Conservation (phyloP, 2,797 vertebrate species). For the Sylvia borin region DNA sequence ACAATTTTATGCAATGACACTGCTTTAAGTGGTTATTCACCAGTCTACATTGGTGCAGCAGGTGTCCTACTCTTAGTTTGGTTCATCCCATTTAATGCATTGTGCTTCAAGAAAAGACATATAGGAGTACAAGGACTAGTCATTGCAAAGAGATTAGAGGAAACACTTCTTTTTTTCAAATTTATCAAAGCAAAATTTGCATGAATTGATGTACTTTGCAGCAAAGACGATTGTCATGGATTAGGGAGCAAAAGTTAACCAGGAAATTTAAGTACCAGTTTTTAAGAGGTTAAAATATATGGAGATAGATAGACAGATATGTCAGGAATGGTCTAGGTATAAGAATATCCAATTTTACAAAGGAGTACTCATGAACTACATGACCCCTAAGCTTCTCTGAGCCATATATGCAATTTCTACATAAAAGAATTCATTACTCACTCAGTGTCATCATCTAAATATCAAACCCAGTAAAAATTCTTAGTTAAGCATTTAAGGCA, state of each 20-base stretch:
- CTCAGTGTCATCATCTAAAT: slow-evolving; percentile 31
- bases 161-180: background rate
- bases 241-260: background rate
- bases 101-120: background rate
- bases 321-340: background rate
- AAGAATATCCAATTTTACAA: slow-evolving; percentile 1
- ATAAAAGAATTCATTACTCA: slow-evolving; percentile 24
- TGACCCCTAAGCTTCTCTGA: background rate
- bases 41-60: background rate
- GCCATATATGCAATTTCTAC: background rate
- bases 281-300: background rate
- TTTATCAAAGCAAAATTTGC: background rate
- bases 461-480: slow-evolving; percentile 4
- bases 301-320: background rate
- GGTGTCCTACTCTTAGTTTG: background rate
- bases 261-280: background rate
- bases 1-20: background rate
- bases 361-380: background rate
- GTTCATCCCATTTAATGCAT: background rate
- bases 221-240: background rate
- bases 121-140: background rate
- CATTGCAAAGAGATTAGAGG: background rate
- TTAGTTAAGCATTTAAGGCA: background rate
- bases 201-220: background rate
- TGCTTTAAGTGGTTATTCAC: background rate